These are phyloP conservation scores for Parnassius mnemosyne DNA, from an alignment of 2,888 invertebrate species.

Conservation along the genomic window DNA sequence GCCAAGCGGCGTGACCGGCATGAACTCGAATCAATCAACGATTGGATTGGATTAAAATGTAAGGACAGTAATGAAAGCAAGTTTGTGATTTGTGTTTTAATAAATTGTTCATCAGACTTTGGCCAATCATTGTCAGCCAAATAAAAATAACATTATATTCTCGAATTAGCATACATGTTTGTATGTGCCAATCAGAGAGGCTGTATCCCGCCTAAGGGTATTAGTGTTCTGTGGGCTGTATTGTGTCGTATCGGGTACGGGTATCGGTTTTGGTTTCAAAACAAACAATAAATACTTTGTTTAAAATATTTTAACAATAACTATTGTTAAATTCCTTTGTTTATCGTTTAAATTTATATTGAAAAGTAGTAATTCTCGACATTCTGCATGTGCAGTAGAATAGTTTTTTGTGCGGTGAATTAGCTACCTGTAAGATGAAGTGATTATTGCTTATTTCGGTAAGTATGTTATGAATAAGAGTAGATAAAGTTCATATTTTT, in stretches of 20 bases:
- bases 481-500: no score
- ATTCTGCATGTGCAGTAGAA: slow-evolving; percentile 16
- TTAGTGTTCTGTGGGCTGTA: no score
- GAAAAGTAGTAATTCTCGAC: slow-evolving; percentile 10
- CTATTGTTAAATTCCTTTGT: not conserved
- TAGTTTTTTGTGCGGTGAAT: not conserved
- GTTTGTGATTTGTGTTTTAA: slow-evolving; percentile 6
- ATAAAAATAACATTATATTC: slow-evolving; percentile 9
- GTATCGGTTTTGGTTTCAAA: slow-evolving; percentile 25
- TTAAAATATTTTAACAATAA: not conserved
- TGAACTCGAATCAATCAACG: not conserved
- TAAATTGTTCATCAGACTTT: not conserved
- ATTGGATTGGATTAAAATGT: slow-evolving; percentile 15
- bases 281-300: slow-evolving; percentile 21
- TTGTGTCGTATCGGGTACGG: slow-evolving; percentile 3
- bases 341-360: not conserved
- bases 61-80: not conserved
- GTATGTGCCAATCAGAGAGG: slow-evolving; percentile 22
- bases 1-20: not conserved
- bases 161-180: slow-evolving; percentile 20
- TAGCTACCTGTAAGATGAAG: not conserved
- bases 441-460: slow-evolving; percentile 21
- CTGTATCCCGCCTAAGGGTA: no score
- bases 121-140: slow-evolving; percentile 13
- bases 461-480: slow-evolving; percentile 1